Evolutionary conservation across 2,797 vertebrate species (phyloP).

Genomic region (Carduelis carduelis): DNA sequence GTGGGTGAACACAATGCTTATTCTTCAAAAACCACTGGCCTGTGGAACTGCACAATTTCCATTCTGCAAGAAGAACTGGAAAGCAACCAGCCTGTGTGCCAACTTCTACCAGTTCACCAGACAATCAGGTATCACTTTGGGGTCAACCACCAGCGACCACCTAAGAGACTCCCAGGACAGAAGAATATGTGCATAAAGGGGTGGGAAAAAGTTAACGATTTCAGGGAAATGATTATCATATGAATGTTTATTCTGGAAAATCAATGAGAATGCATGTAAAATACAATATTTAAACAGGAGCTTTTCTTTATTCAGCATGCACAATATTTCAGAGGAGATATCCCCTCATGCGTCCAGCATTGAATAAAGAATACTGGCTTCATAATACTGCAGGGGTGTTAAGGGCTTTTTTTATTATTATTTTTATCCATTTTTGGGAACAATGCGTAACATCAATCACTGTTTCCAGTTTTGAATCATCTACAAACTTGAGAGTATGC

Average conservation of each 20-base stretch:
- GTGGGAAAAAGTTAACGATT: neutral
- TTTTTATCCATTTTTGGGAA: neutral
- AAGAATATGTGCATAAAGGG: neutral
- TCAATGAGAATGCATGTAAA: neutral
- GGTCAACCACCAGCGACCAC: neutral
- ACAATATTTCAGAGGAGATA: neutral
- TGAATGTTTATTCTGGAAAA: neutral
- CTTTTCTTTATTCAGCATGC: neutral
- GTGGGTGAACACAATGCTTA: neutral
- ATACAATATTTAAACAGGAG: neutral
- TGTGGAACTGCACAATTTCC: neutral
- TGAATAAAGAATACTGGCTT: neutral
- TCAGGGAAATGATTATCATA: neutral
- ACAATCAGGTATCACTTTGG: neutral
- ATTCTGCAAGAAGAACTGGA: neutral
- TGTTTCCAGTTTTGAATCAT: neutral
- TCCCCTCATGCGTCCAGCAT: rapidly evolving
- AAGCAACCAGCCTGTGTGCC: neutral
- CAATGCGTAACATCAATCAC: neutral
- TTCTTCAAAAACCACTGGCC: neutral
- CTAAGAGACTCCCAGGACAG: neutral
- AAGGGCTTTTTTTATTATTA: neutral
- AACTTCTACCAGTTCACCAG: neutral
- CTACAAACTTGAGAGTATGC: neutral
- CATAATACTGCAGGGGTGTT: neutral